phyloP scores from a whole-genome alignment of 1,140 invertebrate species.

The Formica exsecta region DNA sequence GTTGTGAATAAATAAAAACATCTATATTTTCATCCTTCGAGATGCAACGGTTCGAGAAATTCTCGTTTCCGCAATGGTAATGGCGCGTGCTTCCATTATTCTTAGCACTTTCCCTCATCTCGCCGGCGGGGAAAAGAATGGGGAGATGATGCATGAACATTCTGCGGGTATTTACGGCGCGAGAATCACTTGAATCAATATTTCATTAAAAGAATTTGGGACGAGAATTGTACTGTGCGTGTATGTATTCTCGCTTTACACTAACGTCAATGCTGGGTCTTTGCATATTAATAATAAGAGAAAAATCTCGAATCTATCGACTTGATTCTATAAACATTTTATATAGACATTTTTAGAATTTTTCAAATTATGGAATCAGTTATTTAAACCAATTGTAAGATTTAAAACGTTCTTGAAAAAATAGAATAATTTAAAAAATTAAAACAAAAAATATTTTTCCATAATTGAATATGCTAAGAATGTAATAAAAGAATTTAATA shows the following conservation, averaged over 20 bases:
- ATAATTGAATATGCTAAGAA: neutral
- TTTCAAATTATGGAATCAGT: neutral
- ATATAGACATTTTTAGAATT: neutral
- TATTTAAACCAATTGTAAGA: neutral
- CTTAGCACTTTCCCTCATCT: slow-evolving; percentile 43
- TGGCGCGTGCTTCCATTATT: slow-evolving; percentile 60
- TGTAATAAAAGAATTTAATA: slow-evolving; percentile 6
- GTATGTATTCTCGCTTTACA: neutral
- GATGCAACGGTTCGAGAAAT: slow-evolving; percentile 31
- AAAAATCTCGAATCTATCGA: neutral
- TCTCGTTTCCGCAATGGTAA: slow-evolving; percentile 53
- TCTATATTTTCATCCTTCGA: slow-evolving; percentile 43
- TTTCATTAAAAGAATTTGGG: slow-evolving; percentile 43
- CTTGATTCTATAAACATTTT: neutral
- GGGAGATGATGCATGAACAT: slow-evolving; percentile 21
- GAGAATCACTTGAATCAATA: slow-evolving; percentile 51
- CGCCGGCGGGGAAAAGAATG: neutral
- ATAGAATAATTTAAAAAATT: slow-evolving; percentile 4
- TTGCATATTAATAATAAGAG: slow-evolving; percentile 18
- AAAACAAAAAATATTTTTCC: neutral
- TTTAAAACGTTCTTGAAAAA: neutral
- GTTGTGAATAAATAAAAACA: slow-evolving; percentile 50
- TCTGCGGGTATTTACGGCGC: slow-evolving; percentile 42
- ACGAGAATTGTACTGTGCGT: neutral
- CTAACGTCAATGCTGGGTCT: neutral